A percentile compares a stretch with the other conserved stretches of the same genome.
These are phyloP conservation scores for Sycobia sp. DNA, from an alignment of 1,140 invertebrate genomes.

Conservation along the genomic window DNA sequence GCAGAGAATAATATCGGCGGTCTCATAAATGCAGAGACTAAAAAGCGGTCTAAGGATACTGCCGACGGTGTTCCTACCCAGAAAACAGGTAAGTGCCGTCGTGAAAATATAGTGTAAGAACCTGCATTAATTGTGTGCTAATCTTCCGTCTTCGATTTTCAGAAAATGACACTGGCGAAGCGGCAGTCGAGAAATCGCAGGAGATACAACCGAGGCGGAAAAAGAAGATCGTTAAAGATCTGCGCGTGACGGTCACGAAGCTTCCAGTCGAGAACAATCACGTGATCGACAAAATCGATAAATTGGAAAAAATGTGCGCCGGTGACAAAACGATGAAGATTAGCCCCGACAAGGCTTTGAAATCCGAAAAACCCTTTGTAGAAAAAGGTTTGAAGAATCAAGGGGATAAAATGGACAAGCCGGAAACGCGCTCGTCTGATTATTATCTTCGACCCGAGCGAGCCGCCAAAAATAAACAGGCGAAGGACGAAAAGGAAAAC, in stretches of 20 bases:
- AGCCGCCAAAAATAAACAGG: conserved; percentile 19
- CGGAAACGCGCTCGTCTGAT: conserved; percentile 7
- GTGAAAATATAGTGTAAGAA: too few species aligned
- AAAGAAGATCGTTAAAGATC: conserved; percentile 63
- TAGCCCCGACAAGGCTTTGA: conserved; percentile 37
- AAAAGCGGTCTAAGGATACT: too few species aligned
- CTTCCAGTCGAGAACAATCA: conserved; percentile 52
- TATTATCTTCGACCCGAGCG: conserved; percentile 4
- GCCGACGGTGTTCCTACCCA: too few species aligned
- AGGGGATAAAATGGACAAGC: conserved; percentile 36
- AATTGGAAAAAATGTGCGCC: conserved; percentile 41
- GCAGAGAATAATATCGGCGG: too few species aligned
- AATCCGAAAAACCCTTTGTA: conserved; percentile 38
- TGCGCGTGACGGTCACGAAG: conserved; percentile 64
- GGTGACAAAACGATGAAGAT: conserved; percentile 44
- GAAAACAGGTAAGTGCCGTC: too few species aligned
- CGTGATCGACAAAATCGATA: conserved; percentile 46
- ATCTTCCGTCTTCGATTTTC: too few species aligned
- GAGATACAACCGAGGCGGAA: conserved; percentile 59
- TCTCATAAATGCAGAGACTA: not conserved
- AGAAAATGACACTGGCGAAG: conserved; percentile 39
- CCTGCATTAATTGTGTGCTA: too few species aligned
- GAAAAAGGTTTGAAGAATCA: conserved; percentile 38
- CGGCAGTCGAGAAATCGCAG: conserved; percentile 45
- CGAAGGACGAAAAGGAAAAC: conserved; percentile 34